Evolutionary conservation across 64 coral and sea anemone species (phyloP).

Genomic region (Trachythela sp.): DNA sequence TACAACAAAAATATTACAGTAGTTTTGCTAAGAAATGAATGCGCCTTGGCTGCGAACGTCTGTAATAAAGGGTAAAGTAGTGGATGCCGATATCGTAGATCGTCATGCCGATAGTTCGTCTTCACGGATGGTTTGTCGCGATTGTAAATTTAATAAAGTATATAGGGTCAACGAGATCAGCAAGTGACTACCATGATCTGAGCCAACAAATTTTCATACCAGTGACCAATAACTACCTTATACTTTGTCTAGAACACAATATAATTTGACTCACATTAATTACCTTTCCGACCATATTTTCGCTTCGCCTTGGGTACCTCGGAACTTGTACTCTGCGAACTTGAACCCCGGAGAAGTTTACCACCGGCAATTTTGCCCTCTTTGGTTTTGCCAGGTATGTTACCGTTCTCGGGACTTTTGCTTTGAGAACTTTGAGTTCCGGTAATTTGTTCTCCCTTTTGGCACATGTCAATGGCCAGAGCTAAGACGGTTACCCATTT

Average conservation of each 20-base stretch:
- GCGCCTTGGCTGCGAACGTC: too few relatives aligned
- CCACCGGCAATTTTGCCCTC: not conserved
- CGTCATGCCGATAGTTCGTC: not conserved
- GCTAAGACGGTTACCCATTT: conserved; percentile 78
- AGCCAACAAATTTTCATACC: not conserved
- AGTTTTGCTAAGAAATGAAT: too few relatives aligned
- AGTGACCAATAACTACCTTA: not conserved
- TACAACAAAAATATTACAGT: too few relatives aligned
- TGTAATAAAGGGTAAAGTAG: too few relatives aligned
- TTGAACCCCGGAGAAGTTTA: not conserved
- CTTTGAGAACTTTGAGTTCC: too few relatives aligned
- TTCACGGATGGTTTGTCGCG: too few relatives aligned
- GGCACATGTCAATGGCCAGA: not conserved
- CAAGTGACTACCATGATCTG: not conserved
- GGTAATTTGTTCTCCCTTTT: not conserved
- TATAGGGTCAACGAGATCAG: not conserved
- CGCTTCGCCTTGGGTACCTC: not conserved
- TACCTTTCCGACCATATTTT: conserved; percentile 8
- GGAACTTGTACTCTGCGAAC: not conserved
- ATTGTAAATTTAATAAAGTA: not conserved
- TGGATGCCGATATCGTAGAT: too few relatives aligned
- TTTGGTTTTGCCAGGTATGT: too few relatives aligned
- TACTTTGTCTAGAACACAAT: not conserved
- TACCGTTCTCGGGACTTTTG: too few relatives aligned
- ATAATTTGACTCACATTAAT: not conserved